Conservation (phyloP, 2,888 invertebrate genomes). For the Amorpha juglandis region DNA sequence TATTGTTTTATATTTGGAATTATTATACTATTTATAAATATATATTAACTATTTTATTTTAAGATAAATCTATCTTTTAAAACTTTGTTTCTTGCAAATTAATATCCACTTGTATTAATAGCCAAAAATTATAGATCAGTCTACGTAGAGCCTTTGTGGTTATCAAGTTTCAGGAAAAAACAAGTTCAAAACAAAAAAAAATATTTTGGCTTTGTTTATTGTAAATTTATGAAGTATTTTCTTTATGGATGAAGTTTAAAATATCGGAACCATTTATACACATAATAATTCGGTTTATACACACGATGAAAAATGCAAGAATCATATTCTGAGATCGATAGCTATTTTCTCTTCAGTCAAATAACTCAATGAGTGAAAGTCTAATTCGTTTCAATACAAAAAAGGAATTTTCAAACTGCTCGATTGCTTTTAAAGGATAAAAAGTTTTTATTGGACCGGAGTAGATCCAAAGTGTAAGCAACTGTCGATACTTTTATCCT, state of each 20-base stretch:
- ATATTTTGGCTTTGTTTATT: too few species aligned
- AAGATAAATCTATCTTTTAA: too few species aligned
- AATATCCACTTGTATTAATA: too few species aligned
- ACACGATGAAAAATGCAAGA: neutral
- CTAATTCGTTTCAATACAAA: conserved; percentile 47
- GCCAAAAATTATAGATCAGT: too few species aligned
- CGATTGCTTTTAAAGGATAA: conserved; percentile 67
- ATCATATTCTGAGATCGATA: neutral
- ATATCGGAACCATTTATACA: neutral
- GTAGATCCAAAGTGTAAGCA: conserved; percentile 77
- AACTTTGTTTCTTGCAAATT: too few species aligned
- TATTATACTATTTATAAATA: neutral
- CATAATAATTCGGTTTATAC: neutral
- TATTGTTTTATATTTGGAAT: conserved; percentile 24
- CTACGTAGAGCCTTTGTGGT: too few species aligned
- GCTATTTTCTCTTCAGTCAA: neutral
- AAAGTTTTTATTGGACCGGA: conserved; percentile 74
- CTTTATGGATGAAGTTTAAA: neutral
- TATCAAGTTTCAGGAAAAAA: too few species aligned
- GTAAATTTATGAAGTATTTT: too few species aligned
- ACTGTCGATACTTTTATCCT: conserved; percentile 77
- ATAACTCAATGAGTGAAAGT: conserved; percentile 38
- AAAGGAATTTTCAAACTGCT: conserved; percentile 54
- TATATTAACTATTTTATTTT: too few species aligned
- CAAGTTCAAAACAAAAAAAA: too few species aligned